These are phyloP conservation scores for Drosophila algonquin DNA, from an alignment of 2,888 invertebrate genomes.

Conservation along the genomic window DNA sequence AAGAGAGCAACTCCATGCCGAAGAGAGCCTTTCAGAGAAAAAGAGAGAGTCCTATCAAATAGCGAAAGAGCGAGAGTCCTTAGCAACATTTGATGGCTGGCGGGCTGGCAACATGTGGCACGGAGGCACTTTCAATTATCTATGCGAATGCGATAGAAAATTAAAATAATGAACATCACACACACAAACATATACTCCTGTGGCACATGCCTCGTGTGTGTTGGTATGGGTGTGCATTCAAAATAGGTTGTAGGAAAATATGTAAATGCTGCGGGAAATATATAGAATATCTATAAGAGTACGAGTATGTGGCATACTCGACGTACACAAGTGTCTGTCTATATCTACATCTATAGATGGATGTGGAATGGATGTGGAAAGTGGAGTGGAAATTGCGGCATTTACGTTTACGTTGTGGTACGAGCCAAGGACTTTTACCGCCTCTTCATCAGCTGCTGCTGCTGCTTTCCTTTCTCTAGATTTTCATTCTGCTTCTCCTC, in stretches of 20 bases:
- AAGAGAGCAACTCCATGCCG: background rate
- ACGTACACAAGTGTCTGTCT: background rate
- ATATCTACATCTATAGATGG: constrained; percentile 28
- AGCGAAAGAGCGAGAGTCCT: constrained; percentile 7
- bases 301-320: background rate
- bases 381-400: constrained; percentile 43
- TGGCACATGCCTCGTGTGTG: constrained; percentile 20
- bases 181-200: constrained; percentile 1
- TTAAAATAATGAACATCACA: constrained; percentile 69
- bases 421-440: constrained; percentile 42
- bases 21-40: constrained; percentile 6
- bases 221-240: constrained; percentile 33
- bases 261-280: constrained; percentile 54
- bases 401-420: constrained; percentile 27
- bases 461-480: constrained; percentile 12
- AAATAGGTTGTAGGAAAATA: constrained; percentile 47
- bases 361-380: constrained; percentile 34
- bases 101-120: constrained; percentile 58
- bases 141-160: constrained; percentile 55
- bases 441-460: constrained; percentile 21
- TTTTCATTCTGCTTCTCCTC: background rate
- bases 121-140: constrained; percentile 52
- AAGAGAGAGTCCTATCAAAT: constrained; percentile 16
- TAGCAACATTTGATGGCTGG: constrained; percentile 46
- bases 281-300: constrained; percentile 25